Conservation (phyloP, 2,888 invertebrate species). For the Drosophila borborema region DNA sequence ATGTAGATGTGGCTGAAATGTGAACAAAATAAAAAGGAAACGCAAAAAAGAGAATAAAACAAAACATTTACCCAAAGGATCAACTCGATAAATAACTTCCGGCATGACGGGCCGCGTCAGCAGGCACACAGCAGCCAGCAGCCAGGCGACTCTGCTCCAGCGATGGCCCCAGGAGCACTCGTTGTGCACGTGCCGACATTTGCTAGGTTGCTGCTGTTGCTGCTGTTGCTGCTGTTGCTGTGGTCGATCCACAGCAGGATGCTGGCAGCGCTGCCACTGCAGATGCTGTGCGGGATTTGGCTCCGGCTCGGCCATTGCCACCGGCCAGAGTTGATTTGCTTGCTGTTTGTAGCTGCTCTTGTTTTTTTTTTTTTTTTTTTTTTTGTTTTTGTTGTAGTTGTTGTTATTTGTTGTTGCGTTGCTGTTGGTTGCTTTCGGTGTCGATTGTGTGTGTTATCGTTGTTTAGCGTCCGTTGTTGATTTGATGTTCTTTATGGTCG, state of each 20-base stretch:
- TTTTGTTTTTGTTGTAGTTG: constrained; percentile 13
- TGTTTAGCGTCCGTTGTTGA: constrained; percentile 55
- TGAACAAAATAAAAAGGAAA: constrained; percentile 36
- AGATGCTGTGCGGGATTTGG: constrained; percentile 56
- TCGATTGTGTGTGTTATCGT: constrained; percentile 43
- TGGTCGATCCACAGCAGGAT: constrained; percentile 15
- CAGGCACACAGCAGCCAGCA: constrained; percentile 78
- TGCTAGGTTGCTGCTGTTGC: constrained; percentile 28
- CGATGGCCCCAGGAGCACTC: constrained; percentile 45
- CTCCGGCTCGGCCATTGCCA: constrained; percentile 56
- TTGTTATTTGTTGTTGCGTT: constrained; percentile 10
- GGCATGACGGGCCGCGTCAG: constrained; percentile 82
- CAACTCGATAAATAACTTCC: constrained; percentile 85
- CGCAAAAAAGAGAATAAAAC: constrained; percentile 52
- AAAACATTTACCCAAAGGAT: constrained; percentile 84
- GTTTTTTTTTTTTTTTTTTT: constrained; percentile 19
- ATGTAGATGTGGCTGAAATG: constrained; percentile 51
- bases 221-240: constrained; percentile 14
- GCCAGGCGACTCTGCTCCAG: constrained; percentile 72
- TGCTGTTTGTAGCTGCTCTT: constrained; percentile 32
- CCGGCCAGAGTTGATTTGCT: constrained; percentile 43
- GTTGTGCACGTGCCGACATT: constrained; percentile 71
- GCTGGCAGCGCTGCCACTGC: constrained; percentile 40
- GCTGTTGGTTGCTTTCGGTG: constrained; percentile 18
- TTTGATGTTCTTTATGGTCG: constrained; percentile 69